These are phyloP conservation scores for Hetaerina titia DNA, from an alignment of 2,888 invertebrate species.

Conservation along the genomic window DNA sequence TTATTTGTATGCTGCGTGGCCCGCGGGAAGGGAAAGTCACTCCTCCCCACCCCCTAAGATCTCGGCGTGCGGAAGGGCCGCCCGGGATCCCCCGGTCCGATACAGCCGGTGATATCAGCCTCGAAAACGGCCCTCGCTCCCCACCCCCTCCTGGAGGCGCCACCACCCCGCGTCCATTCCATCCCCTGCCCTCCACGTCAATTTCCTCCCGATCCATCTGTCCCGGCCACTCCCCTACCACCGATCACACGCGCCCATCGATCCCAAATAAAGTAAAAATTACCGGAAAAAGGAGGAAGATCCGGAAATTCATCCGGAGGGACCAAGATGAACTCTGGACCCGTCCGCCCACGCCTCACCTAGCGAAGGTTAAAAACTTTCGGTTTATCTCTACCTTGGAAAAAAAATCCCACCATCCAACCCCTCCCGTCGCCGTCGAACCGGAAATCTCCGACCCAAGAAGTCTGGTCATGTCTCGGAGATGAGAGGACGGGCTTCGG, in stretches of 20 bases:
- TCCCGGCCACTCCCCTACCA: not conserved
- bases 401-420: not conserved
- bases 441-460: conserved; percentile 41
- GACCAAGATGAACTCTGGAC: not conserved
- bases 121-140: not conserved
- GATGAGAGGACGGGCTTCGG: not conserved
- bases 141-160: not conserved
- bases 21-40: conserved; percentile 11
- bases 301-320: conserved; percentile 42
- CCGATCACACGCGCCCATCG: not conserved
- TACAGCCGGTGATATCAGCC: conserved; percentile 31
- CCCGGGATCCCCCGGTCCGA: not conserved
- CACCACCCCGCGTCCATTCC: not conserved
- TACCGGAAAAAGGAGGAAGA: not conserved
- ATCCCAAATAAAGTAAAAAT: not conserved
- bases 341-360: not conserved
- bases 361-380: not conserved
- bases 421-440: not conserved
- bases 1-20: conserved; percentile 54
- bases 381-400: conserved; percentile 9
- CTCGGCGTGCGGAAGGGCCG: not conserved
- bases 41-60: not conserved
- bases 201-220: not conserved
- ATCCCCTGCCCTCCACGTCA: not conserved
- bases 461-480: conserved; percentile 53